Base-by-base conservation (phyloP, 2,888 invertebrate genomes). In the Mythimna impura region DNA sequence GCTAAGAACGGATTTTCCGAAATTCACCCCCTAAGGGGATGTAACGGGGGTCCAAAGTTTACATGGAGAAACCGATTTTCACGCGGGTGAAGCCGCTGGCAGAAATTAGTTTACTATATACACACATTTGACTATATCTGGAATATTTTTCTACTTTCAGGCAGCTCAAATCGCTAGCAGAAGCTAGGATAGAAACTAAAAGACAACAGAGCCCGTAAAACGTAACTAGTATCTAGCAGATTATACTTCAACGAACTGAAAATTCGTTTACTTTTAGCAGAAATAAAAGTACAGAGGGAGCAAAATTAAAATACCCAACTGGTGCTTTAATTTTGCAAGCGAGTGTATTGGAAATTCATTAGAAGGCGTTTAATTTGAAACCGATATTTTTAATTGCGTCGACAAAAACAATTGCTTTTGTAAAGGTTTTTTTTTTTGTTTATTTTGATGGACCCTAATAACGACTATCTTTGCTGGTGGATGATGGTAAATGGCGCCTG, bases 301-400 rank as follows among this genome's bases (percentile, higher is more conserved):
- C 17, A 22, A 61, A 61, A 61, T 61, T 22, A 61, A 40, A 43
- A 60, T 40, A 36, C 12, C 34, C 9, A 36, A 36, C n/a, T 61
- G 22, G 8, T 54, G 14, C 20, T 36, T 77, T 61, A 50, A 61
- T 76, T 71, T 77, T 55, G 40, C 57, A 64, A 55, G 43, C 36
- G 30, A 40, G 10, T 55, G 20, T 65, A 61, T 40, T 50, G 50
- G 62, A 14, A 62, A 55, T 67, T 36, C n/a, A 10, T 54, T 67
- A 36, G n/a, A 67, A 58, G 12, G 25, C 9, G 30, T 25, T 47
- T 54, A 43, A 62, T 47, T 52, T 0, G 17, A 17, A 72, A 12
- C 10, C n/a, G 3, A 30, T 63, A 36, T 61, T 73, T 73, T 63
- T 36, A 25, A 71, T 57, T 69, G 20, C 20, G 40, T 17, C 22